Conservation (phyloP, 2,888 invertebrate genomes). For the Drosophila histrio region DNA sequence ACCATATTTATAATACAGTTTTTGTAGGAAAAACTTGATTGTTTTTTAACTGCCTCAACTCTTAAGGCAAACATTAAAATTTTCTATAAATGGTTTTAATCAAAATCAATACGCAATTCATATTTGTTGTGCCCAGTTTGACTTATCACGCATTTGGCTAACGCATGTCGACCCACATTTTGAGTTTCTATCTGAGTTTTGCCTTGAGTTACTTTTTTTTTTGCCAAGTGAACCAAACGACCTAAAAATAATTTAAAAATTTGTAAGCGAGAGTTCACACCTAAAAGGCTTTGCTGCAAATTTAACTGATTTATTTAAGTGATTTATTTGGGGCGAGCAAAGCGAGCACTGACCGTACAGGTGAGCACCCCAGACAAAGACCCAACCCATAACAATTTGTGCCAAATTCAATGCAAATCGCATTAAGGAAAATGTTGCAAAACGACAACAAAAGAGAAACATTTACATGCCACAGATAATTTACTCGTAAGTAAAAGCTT, state of each 20-base stretch:
- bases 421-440: conserved; percentile 71
- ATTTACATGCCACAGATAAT: conserved; percentile 56
- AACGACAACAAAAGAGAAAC: conserved; percentile 17
- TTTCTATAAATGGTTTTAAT: not conserved
- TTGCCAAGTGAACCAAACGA: conserved; percentile 37
- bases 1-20: not conserved
- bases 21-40: too few relatives aligned
- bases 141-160: conserved; percentile 43
- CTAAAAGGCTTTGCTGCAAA: conserved; percentile 58
- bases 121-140: conserved; percentile 19
- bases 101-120: not conserved
- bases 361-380: conserved; percentile 27
- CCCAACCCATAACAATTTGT: conserved; percentile 45
- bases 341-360: conserved; percentile 57
- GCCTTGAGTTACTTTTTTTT: conserved; percentile 34
- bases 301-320: conserved; percentile 28
- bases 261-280: conserved; percentile 57
- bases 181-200: conserved; percentile 31
- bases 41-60: not conserved
- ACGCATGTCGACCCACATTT: conserved; percentile 60
- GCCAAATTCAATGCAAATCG: conserved; percentile 78
- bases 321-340: conserved; percentile 66
- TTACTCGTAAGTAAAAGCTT: conserved; percentile 23
- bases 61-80: not conserved
- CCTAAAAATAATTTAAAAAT: conserved; percentile 39